Conservation (phyloP, 2,888 invertebrate genomes). For the Drosophila vallismaia region DNA sequence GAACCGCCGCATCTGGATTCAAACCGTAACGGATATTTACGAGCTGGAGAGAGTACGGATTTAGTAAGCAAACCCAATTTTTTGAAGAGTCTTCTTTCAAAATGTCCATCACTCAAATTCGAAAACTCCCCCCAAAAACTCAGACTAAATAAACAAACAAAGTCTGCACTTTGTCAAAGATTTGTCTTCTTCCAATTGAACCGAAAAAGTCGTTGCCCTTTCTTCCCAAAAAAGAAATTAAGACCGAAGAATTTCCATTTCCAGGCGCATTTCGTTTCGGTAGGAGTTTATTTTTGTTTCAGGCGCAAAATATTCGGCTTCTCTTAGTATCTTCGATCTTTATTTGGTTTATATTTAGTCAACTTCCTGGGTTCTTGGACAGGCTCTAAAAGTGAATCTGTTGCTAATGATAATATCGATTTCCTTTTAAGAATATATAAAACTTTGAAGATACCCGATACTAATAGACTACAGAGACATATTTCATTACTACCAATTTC, state of each 20-base stretch:
- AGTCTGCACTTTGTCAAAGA: conserved; percentile 35
- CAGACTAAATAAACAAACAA: conserved; percentile 18
- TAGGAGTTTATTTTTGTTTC: conserved; percentile 60
- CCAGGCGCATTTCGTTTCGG: conserved; percentile 30
- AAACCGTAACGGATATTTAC: conserved; percentile 34
- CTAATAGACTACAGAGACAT: no score
- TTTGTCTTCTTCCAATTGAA: conserved; percentile 26
- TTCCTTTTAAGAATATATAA: not conserved
- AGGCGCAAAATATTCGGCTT: conserved; percentile 51
- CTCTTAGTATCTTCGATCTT: conserved; percentile 31
- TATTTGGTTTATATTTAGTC: conserved; percentile 51
- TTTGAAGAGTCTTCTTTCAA: conserved; percentile 14
- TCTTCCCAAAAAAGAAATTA: conserved; percentile 28
- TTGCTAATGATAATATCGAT: conserved; percentile 21
- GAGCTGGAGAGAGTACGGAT: not conserved
- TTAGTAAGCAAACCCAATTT: conserved; percentile 21
- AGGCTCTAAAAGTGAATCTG: not conserved
- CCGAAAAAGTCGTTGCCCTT: conserved; percentile 64
- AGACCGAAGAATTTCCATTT: conserved; percentile 33
- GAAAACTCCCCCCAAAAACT: conserved; percentile 9
- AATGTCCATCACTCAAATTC: conserved; percentile 35
- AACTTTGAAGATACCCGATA: not conserved
- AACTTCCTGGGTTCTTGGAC: conserved; percentile 1
- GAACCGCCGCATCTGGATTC: not conserved
- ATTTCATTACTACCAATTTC: no score